Conservation (phyloP, 1,140 invertebrate genomes). For the Tetranychus urticae region DNA sequence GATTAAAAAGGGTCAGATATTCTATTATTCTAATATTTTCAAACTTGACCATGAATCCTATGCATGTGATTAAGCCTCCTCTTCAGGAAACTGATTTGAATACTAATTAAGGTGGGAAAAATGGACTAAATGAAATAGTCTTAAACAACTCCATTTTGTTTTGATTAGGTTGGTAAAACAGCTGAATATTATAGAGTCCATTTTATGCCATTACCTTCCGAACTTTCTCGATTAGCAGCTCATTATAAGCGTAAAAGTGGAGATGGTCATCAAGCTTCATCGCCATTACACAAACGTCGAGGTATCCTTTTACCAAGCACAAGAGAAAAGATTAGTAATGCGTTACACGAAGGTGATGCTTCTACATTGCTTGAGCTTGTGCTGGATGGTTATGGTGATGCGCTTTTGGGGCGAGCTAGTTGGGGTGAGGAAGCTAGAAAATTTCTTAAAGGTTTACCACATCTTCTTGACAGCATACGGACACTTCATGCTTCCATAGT, state of each 20-base stretch:
- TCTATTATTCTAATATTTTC: no score
- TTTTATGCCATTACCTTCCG: slow-evolving; percentile 16
- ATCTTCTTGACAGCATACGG: slow-evolving; percentile 19
- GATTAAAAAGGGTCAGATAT: no score
- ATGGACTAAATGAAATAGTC: no score
- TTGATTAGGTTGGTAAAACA: slow-evolving; percentile 45
- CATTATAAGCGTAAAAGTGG: slow-evolving; percentile 1
- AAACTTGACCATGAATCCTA: no score
- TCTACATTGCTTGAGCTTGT: slow-evolving; percentile 23
- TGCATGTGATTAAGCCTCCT: no score
- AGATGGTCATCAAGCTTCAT: neutral
- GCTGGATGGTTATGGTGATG: slow-evolving; percentile 22
- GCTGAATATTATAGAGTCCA: slow-evolving; percentile 47
- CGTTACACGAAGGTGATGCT: slow-evolving; percentile 21
- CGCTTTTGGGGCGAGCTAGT: slow-evolving; percentile 21
- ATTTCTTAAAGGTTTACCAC: slow-evolving; percentile 19
- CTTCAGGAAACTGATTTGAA: no score
- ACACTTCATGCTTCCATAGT: slow-evolving; percentile 18
- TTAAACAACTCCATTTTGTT: no score
- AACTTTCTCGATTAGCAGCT: slow-evolving; percentile 2
- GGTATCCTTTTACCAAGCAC: slow-evolving; percentile 2
- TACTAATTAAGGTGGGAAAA: no score
- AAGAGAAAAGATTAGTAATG: slow-evolving; percentile 14
- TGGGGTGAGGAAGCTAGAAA: slow-evolving; percentile 22
- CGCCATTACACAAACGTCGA: neutral